phyloP scores from a whole-genome alignment of 1,140 invertebrate genomes.

The Halyomorpha halys region DNA sequence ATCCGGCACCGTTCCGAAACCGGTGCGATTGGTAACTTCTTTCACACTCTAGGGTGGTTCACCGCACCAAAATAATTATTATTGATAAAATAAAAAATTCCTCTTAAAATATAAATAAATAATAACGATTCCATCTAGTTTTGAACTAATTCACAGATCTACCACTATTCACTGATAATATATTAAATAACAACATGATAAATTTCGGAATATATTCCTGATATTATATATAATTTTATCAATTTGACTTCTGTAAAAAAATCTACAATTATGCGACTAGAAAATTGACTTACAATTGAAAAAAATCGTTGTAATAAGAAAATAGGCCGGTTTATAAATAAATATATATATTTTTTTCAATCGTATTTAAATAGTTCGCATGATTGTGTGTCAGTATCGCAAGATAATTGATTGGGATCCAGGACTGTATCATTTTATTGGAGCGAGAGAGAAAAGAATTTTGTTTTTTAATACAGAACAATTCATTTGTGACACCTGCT shows the following conservation, averaged over 20 bases:
- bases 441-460: no score
- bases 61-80: no score
- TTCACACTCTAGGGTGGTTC: no score
- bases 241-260: conserved; percentile 1
- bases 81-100: no score
- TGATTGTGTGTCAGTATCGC: neutral
- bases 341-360: conserved; percentile 10
- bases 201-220: neutral
- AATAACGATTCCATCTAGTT: neutral
- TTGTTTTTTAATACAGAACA: no score
- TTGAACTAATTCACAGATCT: conserved; percentile 9
- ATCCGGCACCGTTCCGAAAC: no score
- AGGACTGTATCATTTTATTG: no score
- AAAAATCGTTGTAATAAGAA: conserved; percentile 20
- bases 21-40: no score
- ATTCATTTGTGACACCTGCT: no score
- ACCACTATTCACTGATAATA: neutral
- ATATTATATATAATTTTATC: neutral
- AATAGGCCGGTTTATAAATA: conserved; percentile 14
- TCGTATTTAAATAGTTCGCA: neutral
- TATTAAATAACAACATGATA: neutral
- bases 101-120: no score
- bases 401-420: no score
- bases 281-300: conserved; percentile 13
- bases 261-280: conserved; percentile 5